Base-by-base conservation (phyloP, 2,797 vertebrate genomes). In the Alfaro cultratus region DNA sequence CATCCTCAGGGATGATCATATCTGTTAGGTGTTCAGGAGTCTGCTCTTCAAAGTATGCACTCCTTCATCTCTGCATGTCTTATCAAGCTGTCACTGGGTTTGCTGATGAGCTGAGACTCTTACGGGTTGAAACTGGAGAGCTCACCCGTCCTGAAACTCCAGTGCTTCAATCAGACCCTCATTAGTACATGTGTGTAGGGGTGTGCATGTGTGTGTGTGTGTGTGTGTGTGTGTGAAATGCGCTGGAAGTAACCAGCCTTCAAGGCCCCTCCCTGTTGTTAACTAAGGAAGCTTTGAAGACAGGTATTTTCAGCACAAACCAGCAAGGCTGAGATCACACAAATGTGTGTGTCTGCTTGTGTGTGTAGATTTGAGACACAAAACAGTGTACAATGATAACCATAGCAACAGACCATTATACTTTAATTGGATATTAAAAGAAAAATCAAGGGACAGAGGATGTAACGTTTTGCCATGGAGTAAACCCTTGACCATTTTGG, bases 41-140 rank as follows among this genome's bases (percentile, higher is more conserved):
- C 55, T 74, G 53, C 18, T 84, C 81, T 83, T 84, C 80, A 88
- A 87, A 87, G 80, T 49, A 67, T 41, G 47, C 73, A 46, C 75
- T 45, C 43, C 57, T 47, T 76, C 21, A 46, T 76, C 57, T 67
- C 57, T 76, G 41, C 8, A 1, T 12, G 18, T 23, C 36, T 39
- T 23, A 67, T 39, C 34, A 67, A 67, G 18, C 64, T 41, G 64
- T 67, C 64, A 26, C 36, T 67, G 64, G 64, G 64, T 41, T 39
- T 18, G 64, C 36, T 68, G 64, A 68, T 68, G 64, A 68, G 31
- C 34, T 68, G 64, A 39, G 36, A 68, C 9, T 36, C 36, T 68
- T 10, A 11, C 21, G 15, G 36, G 36, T 68, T 68, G 15, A 23
- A 68, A 41, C 64, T 15, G 1, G 64, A 68, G 36, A 68, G 36